Conservation (phyloP, 2,888 invertebrate species). For the Synergus itoensis region DNA sequence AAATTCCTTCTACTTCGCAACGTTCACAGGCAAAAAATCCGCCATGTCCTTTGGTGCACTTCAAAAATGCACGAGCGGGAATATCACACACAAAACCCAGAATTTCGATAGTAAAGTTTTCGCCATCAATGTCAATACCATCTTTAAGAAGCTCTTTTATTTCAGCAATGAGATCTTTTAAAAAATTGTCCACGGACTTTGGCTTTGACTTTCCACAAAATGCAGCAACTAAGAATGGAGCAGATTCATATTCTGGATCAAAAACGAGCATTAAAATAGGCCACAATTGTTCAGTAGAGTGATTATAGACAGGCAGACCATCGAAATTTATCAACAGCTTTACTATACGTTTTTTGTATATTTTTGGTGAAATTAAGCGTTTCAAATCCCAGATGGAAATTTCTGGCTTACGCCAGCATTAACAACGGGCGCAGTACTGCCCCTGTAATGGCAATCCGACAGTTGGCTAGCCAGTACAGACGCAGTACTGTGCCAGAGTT, state of each 20-base stretch:
- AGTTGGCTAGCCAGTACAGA: too few species aligned
- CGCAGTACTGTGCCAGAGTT: too few species aligned
- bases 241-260: constrained; percentile 42
- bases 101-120: constrained; percentile 32
- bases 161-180: constrained; percentile 43
- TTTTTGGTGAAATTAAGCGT: constrained; percentile 19
- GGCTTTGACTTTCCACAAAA: constrained; percentile 49
- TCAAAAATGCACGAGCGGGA: constrained; percentile 46
- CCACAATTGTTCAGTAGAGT: constrained; percentile 42
- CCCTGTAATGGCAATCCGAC: too few species aligned
- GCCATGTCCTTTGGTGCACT: constrained; percentile 47
- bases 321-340: constrained; percentile 42
- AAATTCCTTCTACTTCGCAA: constrained; percentile 41
- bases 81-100: constrained; percentile 44
- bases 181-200: constrained; percentile 33
- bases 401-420: too few species aligned
- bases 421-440: too few species aligned
- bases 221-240: constrained; percentile 42
- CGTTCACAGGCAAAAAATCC: constrained; percentile 51
- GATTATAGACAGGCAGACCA: constrained; percentile 45
- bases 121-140: constrained; percentile 43
- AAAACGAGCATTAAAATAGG: constrained; percentile 42
- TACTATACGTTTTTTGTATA: constrained; percentile 40
- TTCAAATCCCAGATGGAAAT: too few species aligned
- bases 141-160: constrained; percentile 14